These are phyloP conservation scores for Piprites chloris DNA, from an alignment of 2,113 vertebrate genomes.

Conservation along the genomic window DNA sequence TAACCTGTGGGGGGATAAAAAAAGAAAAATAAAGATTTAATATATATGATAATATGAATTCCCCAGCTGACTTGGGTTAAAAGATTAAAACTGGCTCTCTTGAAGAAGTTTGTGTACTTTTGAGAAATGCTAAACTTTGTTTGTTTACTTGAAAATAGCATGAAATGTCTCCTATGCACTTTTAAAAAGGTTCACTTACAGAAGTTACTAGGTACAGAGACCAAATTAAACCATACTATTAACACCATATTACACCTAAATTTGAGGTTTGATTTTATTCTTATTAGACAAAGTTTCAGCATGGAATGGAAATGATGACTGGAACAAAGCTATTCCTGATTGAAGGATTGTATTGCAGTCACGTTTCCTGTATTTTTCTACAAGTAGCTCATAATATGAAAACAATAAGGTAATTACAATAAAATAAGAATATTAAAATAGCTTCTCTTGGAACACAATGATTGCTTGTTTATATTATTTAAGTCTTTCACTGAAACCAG, in stretches of 20 bases:
- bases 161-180: neutral
- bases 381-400: conserved; percentile 75
- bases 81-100: neutral
- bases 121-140: neutral
- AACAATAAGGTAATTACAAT: conserved; percentile 74
- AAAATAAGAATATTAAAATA: conserved; percentile 63
- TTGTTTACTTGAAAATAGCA: neutral
- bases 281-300: conserved; percentile 30
- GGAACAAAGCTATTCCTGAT: conserved; percentile 59
- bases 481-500: conserved; percentile 69
- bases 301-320: conserved; percentile 53
- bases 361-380: conserved; percentile 75
- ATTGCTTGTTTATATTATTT: conserved; percentile 48
- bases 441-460: conserved; percentile 58
- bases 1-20: neutral
- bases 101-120: neutral
- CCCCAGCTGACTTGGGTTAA: neutral
- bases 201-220: neutral
- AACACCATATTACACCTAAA: neutral
- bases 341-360: conserved; percentile 69
- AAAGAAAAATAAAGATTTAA: neutral
- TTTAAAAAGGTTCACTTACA: neutral
- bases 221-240: neutral
- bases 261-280: conserved; percentile 17
- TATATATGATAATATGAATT: conserved; percentile 19